Evolutionary conservation across 2,113 vertebrate genomes (phyloP), one percentile per base, ranked within the genome.

Genomic region (Dunckerocampus dactyliophorus): DNA sequence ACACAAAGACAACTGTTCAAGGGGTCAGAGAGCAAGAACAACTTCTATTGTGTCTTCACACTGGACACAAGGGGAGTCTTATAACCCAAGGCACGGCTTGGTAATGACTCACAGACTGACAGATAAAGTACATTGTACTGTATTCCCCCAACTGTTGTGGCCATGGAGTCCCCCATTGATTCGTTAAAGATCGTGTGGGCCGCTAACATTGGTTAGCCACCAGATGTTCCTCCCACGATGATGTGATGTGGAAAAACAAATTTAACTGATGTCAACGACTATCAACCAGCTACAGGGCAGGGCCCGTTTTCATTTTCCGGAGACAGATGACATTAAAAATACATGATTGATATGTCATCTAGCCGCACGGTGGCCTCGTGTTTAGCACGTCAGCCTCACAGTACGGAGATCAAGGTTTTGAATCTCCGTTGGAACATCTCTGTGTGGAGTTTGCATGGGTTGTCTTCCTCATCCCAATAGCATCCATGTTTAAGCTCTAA

Each of bases 41-140:
- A 78, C 58, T 21, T 46, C 78, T 65, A 85, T 87, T 90, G 87
- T 89, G 69, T 70, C 67, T 61, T 59, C 80, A 7, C 31, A 72
- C 63, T 62, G 60, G 63, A 85, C 86, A 90, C 87, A 90, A 88
- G 67, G 71, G 73, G 73, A 79, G 67, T 67, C 71, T 72, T 82
- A 39, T 2, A 66, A 88, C 69, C 58, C 22, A 13, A 72, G 62
- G 71, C 74, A 49, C 56, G 67, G 75, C 76, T 56, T 45, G 62
- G 76, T 69, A 79, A 73, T 80, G 88, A 87, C 81, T 89, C 84
- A 88, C 22, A 59, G 65, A 68, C 74, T 77, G 62, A 82, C 45
- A 19, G 58, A 74, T 77, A 42, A 39, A 42, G 54, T 42, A 69
- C 74, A 84, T 84, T 86, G 82, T 81, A 51, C 58, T 77, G 46